Conservation (phyloP, 2,797 vertebrate genomes). For the Erpetoichthys calabaricus region DNA sequence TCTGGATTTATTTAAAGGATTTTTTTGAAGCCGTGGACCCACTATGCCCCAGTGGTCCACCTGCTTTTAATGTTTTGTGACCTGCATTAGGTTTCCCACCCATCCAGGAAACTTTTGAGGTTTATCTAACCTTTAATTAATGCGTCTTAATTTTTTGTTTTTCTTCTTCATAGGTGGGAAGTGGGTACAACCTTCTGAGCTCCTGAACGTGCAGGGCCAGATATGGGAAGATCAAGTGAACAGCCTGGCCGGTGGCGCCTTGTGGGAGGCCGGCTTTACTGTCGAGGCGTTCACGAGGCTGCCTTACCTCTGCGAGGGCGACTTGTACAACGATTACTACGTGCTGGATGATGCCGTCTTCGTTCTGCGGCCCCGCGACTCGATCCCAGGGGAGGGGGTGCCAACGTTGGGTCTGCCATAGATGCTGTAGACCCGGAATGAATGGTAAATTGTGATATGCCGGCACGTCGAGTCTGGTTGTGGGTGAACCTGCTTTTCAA, state of each 20-base stretch:
- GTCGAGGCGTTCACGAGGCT: constrained; percentile 84
- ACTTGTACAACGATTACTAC: constrained; percentile 94
- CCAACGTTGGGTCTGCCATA: neutral
- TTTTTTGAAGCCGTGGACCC: too few relatives aligned
- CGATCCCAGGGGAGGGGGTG: constrained; percentile 35
- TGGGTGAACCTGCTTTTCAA: too few relatives aligned
- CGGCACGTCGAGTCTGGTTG: too few relatives aligned
- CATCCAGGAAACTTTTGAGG: too few relatives aligned
- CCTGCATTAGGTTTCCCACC: too few relatives aligned
- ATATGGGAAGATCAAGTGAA: constrained; percentile 94
- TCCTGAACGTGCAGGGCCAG: constrained; percentile 69
- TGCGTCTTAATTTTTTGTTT: too few relatives aligned
- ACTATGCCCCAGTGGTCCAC: too few relatives aligned
- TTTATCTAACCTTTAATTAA: too few relatives aligned
- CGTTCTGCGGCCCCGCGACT: constrained; percentile 48
- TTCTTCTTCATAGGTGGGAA: constrained; percentile 57
- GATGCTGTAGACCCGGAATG: neutral
- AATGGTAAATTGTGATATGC: too few relatives aligned
- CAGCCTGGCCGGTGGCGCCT: constrained; percentile 63
- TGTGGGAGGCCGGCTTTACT: constrained; percentile 67
- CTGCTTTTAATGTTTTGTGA: too few relatives aligned
- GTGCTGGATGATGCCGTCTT: constrained; percentile 90
- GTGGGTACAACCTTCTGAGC: constrained; percentile 83
- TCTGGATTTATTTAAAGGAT: too few relatives aligned
- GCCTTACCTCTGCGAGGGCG: constrained; percentile 91